A percentile compares a stretch with the other conserved stretches of the same genome.
Conservation (phyloP, 2,888 invertebrate species). For the Eulithis testata region DNA sequence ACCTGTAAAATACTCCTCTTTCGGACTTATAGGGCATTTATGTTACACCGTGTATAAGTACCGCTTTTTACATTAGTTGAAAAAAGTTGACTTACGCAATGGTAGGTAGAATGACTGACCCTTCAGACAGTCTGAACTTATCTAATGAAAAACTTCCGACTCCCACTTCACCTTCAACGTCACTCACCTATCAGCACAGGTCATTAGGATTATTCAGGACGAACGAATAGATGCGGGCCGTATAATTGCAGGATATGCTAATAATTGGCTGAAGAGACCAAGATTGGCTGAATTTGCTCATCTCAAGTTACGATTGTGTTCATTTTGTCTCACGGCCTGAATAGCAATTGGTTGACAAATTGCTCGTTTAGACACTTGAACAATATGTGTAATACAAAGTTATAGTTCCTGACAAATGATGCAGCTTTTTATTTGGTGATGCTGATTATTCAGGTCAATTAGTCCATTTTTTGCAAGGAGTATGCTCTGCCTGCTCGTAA, state of each 20-base stretch:
- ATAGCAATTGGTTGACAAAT: slow-evolving; percentile 25
- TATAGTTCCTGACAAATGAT: slow-evolving; percentile 2
- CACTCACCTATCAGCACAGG: slow-evolving; percentile 17
- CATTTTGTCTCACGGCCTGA: slow-evolving; percentile 35
- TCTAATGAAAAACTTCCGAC: slow-evolving; percentile 19
- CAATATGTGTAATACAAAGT: slow-evolving; percentile 11
- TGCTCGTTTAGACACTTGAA: slow-evolving; percentile 10
- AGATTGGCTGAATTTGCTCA: slow-evolving; percentile 61
- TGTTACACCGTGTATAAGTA: too few species aligned
- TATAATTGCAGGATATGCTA: slow-evolving; percentile 76
- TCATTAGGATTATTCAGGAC: slow-evolving; percentile 33
- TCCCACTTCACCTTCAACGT: slow-evolving; percentile 15
- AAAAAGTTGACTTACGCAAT: too few species aligned
- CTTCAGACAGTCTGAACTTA: neutral
- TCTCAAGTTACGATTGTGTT: slow-evolving; percentile 39
- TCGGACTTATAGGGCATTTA: too few species aligned
- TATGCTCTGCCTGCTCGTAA: neutral
- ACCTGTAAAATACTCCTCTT: too few species aligned
- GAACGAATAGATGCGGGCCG: slow-evolving; percentile 52
- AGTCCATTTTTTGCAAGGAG: neutral
- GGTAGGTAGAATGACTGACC: neutral
- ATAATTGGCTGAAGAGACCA: slow-evolving; percentile 74
- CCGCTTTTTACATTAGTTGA: too few species aligned
- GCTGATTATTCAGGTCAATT: neutral
- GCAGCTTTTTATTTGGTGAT: neutral